These are phyloP conservation scores for Osmoderma eremita DNA, from an alignment of 2,888 invertebrate genomes.

Conservation along the genomic window DNA sequence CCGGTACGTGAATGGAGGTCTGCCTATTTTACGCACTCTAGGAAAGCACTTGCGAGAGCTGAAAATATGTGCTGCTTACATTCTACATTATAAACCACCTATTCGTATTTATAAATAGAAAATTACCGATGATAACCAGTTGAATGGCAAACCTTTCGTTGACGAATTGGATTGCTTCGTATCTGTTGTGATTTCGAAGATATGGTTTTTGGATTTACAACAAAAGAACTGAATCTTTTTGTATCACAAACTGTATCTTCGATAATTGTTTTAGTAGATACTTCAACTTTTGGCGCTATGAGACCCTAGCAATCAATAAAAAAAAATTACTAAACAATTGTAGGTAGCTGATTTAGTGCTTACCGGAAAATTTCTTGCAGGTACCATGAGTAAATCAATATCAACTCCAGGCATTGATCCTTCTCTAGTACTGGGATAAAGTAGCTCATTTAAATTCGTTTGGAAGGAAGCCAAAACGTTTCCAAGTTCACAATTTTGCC, in stretches of 20 bases:
- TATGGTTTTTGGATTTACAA: constrained; percentile 63
- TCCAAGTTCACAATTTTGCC: constrained; percentile 65
- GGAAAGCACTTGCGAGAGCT: constrained; percentile 39
- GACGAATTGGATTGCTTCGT: constrained; percentile 55
- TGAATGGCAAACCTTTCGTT: constrained; percentile 67
- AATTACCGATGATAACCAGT: constrained; percentile 65
- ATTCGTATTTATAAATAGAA: background rate
- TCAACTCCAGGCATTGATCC: constrained; percentile 69
- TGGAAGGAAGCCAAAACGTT: constrained; percentile 72
- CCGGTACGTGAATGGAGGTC: constrained; percentile 47
- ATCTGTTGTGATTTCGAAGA: constrained; percentile 54
- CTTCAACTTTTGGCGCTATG: constrained; percentile 76
- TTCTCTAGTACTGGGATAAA: constrained; percentile 70
- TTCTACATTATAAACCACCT: background rate
- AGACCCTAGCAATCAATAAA: constrained; percentile 68
- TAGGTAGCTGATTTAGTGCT: constrained; percentile 48
- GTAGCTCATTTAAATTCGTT: constrained; percentile 71
- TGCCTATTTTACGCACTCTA: constrained; percentile 18
- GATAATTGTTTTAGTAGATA: constrained; percentile 74
- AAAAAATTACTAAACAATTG: background rate
- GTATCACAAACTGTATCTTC: constrained; percentile 67
- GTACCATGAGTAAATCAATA: constrained; percentile 75
- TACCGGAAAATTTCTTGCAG: constrained; percentile 74
- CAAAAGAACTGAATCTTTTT: constrained; percentile 48
- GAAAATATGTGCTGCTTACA: constrained; percentile 5